Evolutionary conservation across 1,140 invertebrate genomes (phyloP).

Genomic region (Lucilia cuprina): DNA sequence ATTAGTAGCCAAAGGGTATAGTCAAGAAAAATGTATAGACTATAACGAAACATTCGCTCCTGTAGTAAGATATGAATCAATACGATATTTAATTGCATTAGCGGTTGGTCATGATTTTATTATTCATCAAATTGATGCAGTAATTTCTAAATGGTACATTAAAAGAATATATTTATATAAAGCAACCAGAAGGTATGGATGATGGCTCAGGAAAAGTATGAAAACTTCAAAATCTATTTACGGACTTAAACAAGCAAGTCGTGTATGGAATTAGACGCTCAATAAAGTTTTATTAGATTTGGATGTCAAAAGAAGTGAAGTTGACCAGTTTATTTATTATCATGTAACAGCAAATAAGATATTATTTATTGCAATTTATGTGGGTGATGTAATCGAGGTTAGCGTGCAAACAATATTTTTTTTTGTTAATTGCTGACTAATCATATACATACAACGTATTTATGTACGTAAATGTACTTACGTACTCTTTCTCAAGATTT

Average conservation of each 20-base stretch:
- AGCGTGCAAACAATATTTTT: too few species aligned
- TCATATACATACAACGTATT: too few species aligned
- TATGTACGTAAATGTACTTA: too few species aligned
- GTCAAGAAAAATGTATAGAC: constrained; percentile 31
- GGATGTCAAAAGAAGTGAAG: too few species aligned
- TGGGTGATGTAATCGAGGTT: constrained; percentile 46
- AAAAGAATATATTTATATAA: constrained; percentile 46
- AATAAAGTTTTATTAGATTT: constrained; percentile 32
- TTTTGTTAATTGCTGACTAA: too few species aligned
- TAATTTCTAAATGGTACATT: constrained; percentile 32
- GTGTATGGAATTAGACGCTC: constrained; percentile 27
- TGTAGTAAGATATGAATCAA: constrained; percentile 41
- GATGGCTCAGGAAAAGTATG: constrained; percentile 37
- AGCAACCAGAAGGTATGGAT: constrained; percentile 48
- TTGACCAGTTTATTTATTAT: neutral
- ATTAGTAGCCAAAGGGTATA: constrained; percentile 27
- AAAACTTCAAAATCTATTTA: constrained; percentile 47
- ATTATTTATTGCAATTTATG: constrained; percentile 21
- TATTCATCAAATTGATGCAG: constrained; percentile 45
- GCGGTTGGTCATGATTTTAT: constrained; percentile 39
- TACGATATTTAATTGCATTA: constrained; percentile 46
- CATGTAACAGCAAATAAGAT: neutral
- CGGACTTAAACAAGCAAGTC: constrained; percentile 48
- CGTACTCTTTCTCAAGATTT: too few species aligned
- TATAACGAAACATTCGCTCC: neutral